These are phyloP conservation scores for Corythornis vintsioides DNA, from an alignment of 2,113 vertebrate genomes.

Conservation along the genomic window DNA sequence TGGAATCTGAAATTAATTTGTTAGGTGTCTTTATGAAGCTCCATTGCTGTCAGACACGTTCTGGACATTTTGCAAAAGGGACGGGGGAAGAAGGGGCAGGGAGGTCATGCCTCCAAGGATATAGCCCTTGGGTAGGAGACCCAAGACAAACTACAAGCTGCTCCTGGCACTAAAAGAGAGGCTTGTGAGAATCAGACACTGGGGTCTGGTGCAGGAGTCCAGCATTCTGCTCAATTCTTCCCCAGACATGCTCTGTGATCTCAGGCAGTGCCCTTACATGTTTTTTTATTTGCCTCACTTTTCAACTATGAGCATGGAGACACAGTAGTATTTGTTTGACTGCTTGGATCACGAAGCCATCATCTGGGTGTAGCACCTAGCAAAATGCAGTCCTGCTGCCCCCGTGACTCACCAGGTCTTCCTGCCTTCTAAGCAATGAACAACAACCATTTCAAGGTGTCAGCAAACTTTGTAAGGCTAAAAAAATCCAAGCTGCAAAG, in stretches of 20 bases:
- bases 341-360: background rate
- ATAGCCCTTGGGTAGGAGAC: background rate
- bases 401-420: background rate
- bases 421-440: background rate
- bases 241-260: background rate
- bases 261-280: background rate
- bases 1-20: constrained; percentile 36
- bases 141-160: background rate
- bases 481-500: background rate
- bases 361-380: background rate
- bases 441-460: background rate
- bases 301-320: background rate
- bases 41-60: background rate
- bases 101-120: background rate
- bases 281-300: background rate
- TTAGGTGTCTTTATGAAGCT: background rate
- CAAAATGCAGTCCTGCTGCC: background rate
- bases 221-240: background rate
- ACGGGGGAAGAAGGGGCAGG: background rate
- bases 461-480: background rate
- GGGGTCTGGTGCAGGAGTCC: background rate
- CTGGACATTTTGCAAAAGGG: background rate
- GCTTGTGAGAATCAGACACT: background rate
- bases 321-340: background rate
- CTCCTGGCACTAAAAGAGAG: background rate